Percentiles rank a stretch among this genome's conserved stretches.
Conservation (phyloP, 2,888 invertebrate genomes). For the Drosophila rellima region DNA sequence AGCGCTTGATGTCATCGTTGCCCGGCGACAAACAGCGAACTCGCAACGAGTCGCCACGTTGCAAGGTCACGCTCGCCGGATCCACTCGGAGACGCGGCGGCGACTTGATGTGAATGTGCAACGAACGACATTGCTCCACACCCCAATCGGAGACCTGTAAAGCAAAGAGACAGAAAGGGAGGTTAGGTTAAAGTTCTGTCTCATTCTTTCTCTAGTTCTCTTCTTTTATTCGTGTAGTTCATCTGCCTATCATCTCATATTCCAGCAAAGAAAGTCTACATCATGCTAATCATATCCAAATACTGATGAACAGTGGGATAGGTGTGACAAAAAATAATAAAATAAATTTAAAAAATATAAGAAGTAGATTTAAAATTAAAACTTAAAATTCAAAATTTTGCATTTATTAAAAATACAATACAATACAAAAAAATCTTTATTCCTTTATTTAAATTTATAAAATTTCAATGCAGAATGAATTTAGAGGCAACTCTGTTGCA, state of each 20-base stretch:
- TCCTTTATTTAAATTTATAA: no score
- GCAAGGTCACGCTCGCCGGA: constrained; percentile 89
- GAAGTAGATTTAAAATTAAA: no score
- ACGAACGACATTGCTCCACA: constrained; percentile 89
- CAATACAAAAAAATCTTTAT: no score
- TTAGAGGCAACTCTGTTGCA: no score
- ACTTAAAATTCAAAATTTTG: no score
- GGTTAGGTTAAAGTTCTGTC: background rate
- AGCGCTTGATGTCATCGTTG: constrained; percentile 87
- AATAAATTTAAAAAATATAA: no score
- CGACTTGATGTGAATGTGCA: constrained; percentile 87
- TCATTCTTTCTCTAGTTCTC: background rate
- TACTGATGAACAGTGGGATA: background rate
- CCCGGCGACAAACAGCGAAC: constrained; percentile 89
- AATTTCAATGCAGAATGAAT: no score
- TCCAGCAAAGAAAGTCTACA: background rate
- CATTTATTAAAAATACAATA: no score
- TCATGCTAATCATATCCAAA: background rate
- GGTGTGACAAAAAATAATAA: background rate
- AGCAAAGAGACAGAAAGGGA: no score
- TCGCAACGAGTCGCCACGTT: constrained; percentile 86
- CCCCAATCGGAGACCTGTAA: constrained; percentile 89
- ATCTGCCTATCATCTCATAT: background rate
- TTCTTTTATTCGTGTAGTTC: background rate
- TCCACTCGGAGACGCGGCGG: constrained; percentile 89